These are phyloP conservation scores for Drosophila navojoa DNA, from an alignment of 1,140 invertebrate genomes.

Conservation along the genomic window DNA sequence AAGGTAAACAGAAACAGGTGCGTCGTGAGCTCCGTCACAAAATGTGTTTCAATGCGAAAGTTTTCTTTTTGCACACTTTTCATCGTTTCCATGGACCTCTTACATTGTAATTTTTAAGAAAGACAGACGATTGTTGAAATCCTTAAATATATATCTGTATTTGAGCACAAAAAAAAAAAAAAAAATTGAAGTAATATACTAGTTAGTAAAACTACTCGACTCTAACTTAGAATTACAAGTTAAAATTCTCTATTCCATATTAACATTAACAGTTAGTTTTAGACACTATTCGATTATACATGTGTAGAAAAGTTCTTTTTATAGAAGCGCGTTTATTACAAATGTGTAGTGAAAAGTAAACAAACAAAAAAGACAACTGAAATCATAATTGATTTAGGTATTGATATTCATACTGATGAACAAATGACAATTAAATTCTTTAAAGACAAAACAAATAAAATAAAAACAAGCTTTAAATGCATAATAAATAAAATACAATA, in stretches of 20 bases:
- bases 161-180: constrained; percentile 54
- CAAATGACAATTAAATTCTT: constrained; percentile 62
- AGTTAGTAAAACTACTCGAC: constrained; percentile 60
- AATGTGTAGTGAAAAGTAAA: constrained; percentile 57
- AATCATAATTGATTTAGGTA: constrained; percentile 43
- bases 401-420: constrained; percentile 34
- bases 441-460: constrained; percentile 41
- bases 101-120: constrained; percentile 43
- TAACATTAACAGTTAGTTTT: constrained; percentile 69
- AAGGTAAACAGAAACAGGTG: constrained; percentile 43
- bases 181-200: constrained; percentile 55
- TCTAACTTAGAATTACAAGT: constrained; percentile 58
- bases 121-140: constrained; percentile 58
- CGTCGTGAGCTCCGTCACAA: constrained; percentile 39
- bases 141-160: constrained; percentile 65
- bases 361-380: constrained; percentile 35
- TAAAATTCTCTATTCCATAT: constrained; percentile 72
- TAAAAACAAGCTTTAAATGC: constrained; percentile 70
- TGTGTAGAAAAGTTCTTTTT: constrained; percentile 68
- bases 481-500: constrained; percentile 72
- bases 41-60: constrained; percentile 38
- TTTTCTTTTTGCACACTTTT: constrained; percentile 26
- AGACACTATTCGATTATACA: constrained; percentile 78
- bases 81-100: constrained; percentile 43
- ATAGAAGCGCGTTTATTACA: constrained; percentile 73